A percentile compares a stretch with the other conserved stretches of the same genome.
Conservation (phyloP, 2,113 vertebrate genomes). For the Podilymbus podiceps region DNA sequence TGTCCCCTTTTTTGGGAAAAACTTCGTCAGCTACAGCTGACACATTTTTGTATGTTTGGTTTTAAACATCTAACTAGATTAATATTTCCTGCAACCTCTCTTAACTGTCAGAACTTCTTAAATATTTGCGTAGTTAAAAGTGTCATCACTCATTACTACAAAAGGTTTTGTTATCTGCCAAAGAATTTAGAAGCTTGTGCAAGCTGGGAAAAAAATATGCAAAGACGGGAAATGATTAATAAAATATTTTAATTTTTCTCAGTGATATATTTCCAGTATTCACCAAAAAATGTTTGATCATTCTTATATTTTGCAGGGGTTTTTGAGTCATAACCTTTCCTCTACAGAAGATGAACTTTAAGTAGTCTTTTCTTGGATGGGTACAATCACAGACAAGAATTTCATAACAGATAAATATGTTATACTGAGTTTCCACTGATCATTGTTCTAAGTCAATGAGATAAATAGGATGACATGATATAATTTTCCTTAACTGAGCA, state of each 20-base stretch:
- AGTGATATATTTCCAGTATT: not conserved
- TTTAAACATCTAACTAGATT: not conserved
- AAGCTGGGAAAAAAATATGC: not conserved
- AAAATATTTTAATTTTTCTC: not conserved
- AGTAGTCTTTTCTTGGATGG: not conserved
- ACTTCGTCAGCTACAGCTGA: not conserved
- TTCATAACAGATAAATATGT: not conserved
- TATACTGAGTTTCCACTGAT: not conserved
- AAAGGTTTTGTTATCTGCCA: slow-evolving; percentile 31
- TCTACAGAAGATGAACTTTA: not conserved
- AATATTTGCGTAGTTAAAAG: not conserved
- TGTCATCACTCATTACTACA: not conserved
- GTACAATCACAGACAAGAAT: not conserved
- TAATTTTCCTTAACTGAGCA: not conserved
- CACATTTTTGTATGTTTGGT: not conserved
- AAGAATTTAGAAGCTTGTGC: slow-evolving; percentile 1
- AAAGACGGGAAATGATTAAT: not conserved
- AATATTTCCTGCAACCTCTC: slow-evolving; percentile 8
- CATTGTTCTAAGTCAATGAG: not conserved
- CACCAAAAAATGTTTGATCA: not conserved
- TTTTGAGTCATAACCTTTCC: not conserved
- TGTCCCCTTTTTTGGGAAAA: not conserved
- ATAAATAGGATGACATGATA: not conserved
- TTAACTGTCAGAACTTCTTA: not conserved
- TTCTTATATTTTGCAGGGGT: not conserved